A percentile compares a stretch with the other conserved stretches of the same genome.
Conservation (phyloP, 1,140 invertebrate species). For the Orchesella cincta region DNA sequence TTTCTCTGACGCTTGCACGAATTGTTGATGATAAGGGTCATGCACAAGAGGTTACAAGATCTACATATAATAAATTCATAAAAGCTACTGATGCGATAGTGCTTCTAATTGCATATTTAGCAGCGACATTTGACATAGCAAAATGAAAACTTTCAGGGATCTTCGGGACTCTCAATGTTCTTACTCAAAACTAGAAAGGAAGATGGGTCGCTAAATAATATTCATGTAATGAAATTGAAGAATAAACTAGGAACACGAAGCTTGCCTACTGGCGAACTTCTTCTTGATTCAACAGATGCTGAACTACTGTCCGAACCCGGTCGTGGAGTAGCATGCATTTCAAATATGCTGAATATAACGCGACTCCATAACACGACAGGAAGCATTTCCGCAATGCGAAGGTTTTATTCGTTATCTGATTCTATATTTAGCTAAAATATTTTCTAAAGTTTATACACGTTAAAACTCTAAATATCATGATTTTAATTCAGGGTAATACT, state of each 20-base stretch:
- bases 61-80: neutral
- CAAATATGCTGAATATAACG: conserved; percentile 64
- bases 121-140: neutral
- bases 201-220: conserved; percentile 59
- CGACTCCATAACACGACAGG: conserved; percentile 62
- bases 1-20: conserved; percentile 62
- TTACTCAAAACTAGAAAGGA: conserved; percentile 57
- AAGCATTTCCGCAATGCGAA: conserved; percentile 59
- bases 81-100: too few relatives aligned
- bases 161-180: conserved; percentile 62
- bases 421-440: neutral
- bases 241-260: conserved; percentile 64
- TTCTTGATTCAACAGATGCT: conserved; percentile 61
- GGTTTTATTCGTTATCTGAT: conserved; percentile 53
- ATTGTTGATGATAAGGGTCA: conserved; percentile 57
- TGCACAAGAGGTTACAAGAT: conserved; percentile 52
- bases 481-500: conserved; percentile 58
- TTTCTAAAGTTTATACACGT: neutral
- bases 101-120: too few relatives aligned
- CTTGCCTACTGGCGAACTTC: conserved; percentile 65
- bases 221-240: conserved; percentile 62
- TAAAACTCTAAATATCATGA: neutral
- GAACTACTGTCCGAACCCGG: conserved; percentile 60
- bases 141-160: conserved; percentile 55
- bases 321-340: conserved; percentile 62